Base-by-base conservation (phyloP, 2,113 vertebrate species). In the Puffinus mauretanicus region DNA sequence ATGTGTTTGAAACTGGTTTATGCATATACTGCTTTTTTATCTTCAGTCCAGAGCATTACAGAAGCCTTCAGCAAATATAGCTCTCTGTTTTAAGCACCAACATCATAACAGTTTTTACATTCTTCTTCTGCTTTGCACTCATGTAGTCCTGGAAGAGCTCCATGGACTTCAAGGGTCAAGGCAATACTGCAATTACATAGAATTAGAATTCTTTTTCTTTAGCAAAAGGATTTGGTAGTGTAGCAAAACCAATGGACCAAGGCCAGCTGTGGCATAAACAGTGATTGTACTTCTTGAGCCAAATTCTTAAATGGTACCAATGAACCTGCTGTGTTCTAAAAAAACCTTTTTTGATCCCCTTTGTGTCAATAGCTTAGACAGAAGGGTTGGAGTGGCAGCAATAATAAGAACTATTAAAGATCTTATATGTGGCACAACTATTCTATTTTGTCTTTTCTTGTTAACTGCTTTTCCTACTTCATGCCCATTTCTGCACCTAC, bases 121-220 rank as follows among this genome's bases (percentile, higher is more conserved):
- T 93, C 38, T 84, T 82, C 32, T 42, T 86, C 49, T 83, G 38
- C 62, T 86, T 34, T 72, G 42, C 42, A 52, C 25, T 91, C 29
- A 15, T 25, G 27, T 81, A 60, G 57, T 90, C 40, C 82, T 92
- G 80, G 72, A 94, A 86, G 30, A 67, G 58, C 40, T 81, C 71
- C 67, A 57, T 84, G 76, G 55, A 51, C 65, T 90, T 88, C 64
- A 71, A 55, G 62, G 82, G 55, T 94, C 77, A 91, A 94, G 64
- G 72, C 60, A 92, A 71, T 88, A 22, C 26, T 86, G 72, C 64
- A 96, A 17, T 96, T 83, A 34, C 13, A 21, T 52, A 71, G 65
- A 76, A 82, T 82, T 86, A 79, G 70, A 86, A 88, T 83, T 89
- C 26, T 36, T 93, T 87, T 87, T 88, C 65, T 93, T 96, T 70